These are phyloP conservation scores for Muricea muricata DNA, from an alignment of 92 coral and sea anemone genomes.

Conservation along the genomic window DNA sequence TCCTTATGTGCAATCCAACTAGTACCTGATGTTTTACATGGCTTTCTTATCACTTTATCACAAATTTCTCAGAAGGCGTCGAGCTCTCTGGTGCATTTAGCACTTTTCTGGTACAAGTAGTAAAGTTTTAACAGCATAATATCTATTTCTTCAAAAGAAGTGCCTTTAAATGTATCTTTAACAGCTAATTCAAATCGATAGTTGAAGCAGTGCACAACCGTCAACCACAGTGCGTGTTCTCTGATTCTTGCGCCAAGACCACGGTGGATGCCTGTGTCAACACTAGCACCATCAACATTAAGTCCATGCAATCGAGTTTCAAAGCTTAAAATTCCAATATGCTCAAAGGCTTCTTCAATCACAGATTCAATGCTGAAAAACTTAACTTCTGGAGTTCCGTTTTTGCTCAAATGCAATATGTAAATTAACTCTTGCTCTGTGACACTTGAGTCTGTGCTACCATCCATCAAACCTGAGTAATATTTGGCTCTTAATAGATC, in stretches of 20 bases:
- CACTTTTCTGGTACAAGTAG: neutral
- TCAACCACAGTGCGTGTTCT: slow-evolving; percentile 14
- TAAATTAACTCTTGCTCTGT: slow-evolving; percentile 8
- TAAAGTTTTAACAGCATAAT: neutral
- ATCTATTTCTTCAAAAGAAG: neutral
- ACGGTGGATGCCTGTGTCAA: slow-evolving; percentile 7
- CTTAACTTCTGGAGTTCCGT: slow-evolving; percentile 1
- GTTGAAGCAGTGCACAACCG: slow-evolving; percentile 12
- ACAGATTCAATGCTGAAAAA: slow-evolving; percentile 9
- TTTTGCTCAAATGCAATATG: neutral
- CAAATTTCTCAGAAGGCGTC: neutral
- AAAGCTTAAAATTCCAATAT: neutral
- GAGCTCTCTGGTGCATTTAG: neutral
- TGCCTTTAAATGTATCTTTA: neutral
- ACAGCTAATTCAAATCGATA: neutral
- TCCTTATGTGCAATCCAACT: slow-evolving; percentile 21
- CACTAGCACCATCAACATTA: slow-evolving; percentile 25
- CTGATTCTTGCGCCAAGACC: slow-evolving; percentile 26
- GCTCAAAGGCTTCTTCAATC: neutral
- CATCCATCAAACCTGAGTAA: slow-evolving; percentile 17
- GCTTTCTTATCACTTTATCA: neutral
- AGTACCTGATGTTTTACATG: neutral
- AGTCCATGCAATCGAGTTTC: slow-evolving; percentile 8
- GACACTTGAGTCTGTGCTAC: slow-evolving; percentile 9
- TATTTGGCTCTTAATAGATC: slow-evolving; percentile 15